phyloP scores from a whole-genome alignment of 2,888 invertebrate species.

The Mechanitis messenoides region DNA sequence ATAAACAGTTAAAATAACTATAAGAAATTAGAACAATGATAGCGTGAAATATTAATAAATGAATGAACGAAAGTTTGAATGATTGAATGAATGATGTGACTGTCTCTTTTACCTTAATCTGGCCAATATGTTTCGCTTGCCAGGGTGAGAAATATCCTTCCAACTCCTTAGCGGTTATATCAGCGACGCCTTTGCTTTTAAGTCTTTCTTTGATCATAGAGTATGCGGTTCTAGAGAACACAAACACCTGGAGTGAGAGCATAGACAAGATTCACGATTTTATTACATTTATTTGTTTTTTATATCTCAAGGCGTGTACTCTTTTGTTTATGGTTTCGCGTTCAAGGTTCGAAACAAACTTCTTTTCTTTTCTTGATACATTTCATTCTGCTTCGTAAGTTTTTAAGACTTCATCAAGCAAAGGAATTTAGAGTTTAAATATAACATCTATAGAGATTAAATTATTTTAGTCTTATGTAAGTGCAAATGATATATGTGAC shows the following conservation, averaged over 20 bases:
- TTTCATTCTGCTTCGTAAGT: too few relatives aligned
- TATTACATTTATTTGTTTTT: conserved; percentile 21
- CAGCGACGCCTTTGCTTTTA: conserved; percentile 85
- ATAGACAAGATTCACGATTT: conserved; percentile 54
- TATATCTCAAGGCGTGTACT: conserved; percentile 37
- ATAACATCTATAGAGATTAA: too few relatives aligned
- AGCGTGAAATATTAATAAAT: too few relatives aligned
- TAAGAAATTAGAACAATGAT: too few relatives aligned
- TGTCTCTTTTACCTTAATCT: conserved; percentile 76
- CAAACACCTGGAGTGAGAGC: conserved; percentile 86
- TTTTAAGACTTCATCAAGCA: background rate
- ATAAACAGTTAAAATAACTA: background rate
- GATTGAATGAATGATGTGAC: too few relatives aligned
- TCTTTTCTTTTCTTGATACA: too few relatives aligned
- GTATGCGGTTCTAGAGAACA: conserved; percentile 89
- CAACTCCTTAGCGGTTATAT: conserved; percentile 84
- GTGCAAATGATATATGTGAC: too few relatives aligned
- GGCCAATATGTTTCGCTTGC: conserved; percentile 89
- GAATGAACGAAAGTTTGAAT: too few relatives aligned
- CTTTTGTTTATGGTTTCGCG: conserved; percentile 29
- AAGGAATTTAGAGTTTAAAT: too few relatives aligned
- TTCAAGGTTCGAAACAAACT: conserved; percentile 28
- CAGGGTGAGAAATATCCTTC: conserved; percentile 90
- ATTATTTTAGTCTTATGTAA: too few relatives aligned
- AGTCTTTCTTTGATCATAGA: conserved; percentile 88